Conservation (phyloP, 2,797 vertebrate genomes). For the Galago senegalensis region DNA sequence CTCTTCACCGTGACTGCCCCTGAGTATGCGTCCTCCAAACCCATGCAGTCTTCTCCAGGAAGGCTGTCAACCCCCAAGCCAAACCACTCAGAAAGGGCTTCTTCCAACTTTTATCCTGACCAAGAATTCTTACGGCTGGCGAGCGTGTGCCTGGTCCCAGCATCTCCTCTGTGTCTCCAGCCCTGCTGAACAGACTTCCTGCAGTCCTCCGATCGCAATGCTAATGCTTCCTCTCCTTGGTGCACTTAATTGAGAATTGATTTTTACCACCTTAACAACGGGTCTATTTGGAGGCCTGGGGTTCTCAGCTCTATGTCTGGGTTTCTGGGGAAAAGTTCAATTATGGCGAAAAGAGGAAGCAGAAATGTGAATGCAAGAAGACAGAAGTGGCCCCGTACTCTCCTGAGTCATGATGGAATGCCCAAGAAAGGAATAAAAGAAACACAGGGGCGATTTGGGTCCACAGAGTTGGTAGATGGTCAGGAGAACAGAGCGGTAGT, state of each 20-base stretch:
- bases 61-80: background rate
- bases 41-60: background rate
- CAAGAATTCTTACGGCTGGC: background rate
- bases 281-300: background rate
- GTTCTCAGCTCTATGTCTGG: background rate
- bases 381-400: background rate
- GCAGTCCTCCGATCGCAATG: background rate
- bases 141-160: background rate
- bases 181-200: background rate
- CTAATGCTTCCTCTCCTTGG: background rate
- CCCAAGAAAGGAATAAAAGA: background rate
- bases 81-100: background rate
- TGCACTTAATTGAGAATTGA: slow-evolving; percentile 15
- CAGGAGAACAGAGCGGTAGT: background rate
- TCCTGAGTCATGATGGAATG: rapidly evolving
- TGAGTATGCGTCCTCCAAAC: background rate
- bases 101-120: background rate
- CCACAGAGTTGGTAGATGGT: background rate
- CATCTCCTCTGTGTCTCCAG: background rate
- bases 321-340: slow-evolving; percentile 10
- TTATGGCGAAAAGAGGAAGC: background rate
- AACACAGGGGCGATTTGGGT: background rate
- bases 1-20: too few relatives aligned
- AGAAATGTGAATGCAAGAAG: background rate
- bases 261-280: background rate